A percentile compares a stretch with the other conserved stretches of the same genome.
Conservation (phyloP, 1,140 invertebrate species). For the Triops cancriformis region DNA sequence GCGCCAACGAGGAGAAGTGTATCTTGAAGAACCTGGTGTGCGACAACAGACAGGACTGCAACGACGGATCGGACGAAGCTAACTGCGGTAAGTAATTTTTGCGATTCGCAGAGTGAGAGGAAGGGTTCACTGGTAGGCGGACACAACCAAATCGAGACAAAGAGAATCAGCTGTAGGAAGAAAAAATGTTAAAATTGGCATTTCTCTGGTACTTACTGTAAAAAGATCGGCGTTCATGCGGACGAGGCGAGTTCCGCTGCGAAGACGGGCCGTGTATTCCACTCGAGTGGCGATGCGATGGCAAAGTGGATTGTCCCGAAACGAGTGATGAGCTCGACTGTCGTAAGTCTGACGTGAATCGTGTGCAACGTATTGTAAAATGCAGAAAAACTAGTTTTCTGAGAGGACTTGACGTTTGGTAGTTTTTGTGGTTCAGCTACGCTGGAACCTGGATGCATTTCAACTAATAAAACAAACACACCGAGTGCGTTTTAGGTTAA, state of each 20-base stretch:
- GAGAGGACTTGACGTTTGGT: not conserved
- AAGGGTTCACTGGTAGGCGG: not conserved
- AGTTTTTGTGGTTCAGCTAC: constrained; percentile 15
- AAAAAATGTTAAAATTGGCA: not conserved
- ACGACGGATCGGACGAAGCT: constrained; percentile 60
- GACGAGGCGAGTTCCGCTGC: constrained; percentile 45
- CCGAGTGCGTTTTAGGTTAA: too few species aligned
- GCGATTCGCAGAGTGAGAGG: not conserved
- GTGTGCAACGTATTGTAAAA: not conserved
- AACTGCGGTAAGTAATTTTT: constrained; percentile 53
- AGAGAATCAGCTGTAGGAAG: not conserved
- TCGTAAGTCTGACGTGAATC: constrained; percentile 32
- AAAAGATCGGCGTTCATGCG: constrained; percentile 34
- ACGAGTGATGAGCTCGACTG: constrained; percentile 58
- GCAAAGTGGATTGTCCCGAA: constrained; percentile 56
- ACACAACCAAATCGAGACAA: not conserved
- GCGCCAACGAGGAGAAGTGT: constrained; percentile 49
- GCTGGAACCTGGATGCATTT: not conserved
- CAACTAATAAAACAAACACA: too few species aligned
- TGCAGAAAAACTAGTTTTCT: not conserved
- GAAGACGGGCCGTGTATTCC: constrained; percentile 58
- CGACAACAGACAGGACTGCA: constrained; percentile 51
- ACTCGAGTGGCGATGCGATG: constrained; percentile 48
- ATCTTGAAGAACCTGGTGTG: constrained; percentile 47
- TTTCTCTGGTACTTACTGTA: not conserved